These are phyloP conservation scores for Globodera ellingtonae DNA, from an alignment of 1,140 invertebrate species.

Conservation along the genomic window DNA sequence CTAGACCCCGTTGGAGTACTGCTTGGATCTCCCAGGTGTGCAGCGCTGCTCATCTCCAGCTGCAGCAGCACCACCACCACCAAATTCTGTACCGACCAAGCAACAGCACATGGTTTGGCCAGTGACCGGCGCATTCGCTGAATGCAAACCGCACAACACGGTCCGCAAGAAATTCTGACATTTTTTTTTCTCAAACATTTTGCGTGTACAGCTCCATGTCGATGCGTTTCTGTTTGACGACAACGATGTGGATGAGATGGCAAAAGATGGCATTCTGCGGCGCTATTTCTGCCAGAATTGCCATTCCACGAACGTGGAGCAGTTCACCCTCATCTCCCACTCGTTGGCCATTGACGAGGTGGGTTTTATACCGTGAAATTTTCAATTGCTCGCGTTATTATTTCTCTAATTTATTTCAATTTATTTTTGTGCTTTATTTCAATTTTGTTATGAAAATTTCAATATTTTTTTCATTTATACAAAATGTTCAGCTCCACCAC, in stretches of 20 bases:
- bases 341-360: constrained; percentile 41
- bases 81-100: background rate
- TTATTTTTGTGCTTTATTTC: constrained; percentile 11
- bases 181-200: too few relatives aligned
- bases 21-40: background rate
- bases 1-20: constrained; percentile 22
- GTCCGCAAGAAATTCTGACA: constrained; percentile 6
- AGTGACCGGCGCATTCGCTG: constrained; percentile 23
- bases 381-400: background rate
- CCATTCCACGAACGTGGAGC: constrained; percentile 33
- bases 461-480: background rate
- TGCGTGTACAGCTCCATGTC: constrained; percentile 15
- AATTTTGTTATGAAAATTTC: background rate
- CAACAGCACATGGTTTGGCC: constrained; percentile 39
- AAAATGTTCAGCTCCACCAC: constrained; percentile 36
- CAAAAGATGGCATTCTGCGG: constrained; percentile 10
- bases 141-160: constrained; percentile 29
- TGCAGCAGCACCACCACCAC: background rate
- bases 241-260: constrained; percentile 28
- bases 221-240: constrained; percentile 45
- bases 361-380: background rate
- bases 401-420: constrained; percentile 13
- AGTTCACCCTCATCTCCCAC: constrained; percentile 34
- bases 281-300: constrained; percentile 17
- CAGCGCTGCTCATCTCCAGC: background rate